Base-by-base conservation (phyloP, 2,888 invertebrate genomes). In the Drosophila peninsularis region DNA sequence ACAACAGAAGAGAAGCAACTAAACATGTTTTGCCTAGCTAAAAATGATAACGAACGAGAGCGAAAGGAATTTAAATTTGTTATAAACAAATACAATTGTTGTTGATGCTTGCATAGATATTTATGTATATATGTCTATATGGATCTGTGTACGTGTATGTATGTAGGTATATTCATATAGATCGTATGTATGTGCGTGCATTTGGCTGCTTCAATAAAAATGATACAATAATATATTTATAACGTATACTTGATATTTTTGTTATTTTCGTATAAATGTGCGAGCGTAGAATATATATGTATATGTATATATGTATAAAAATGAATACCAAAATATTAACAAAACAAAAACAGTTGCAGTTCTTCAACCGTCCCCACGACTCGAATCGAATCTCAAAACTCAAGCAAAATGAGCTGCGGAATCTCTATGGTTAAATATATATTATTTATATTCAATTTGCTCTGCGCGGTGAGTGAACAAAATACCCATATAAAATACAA, bases 371-470 rank as follows among this genome's bases (percentile, higher is more conserved):
- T 58, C 42, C 54, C 34, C 60, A 66, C 50, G 21, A 1, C 17
- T 39, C 39, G 17, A 30, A 34, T 34, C 70, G 77, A 3, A 39
- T 80, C 75, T 70, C 70, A 72, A 72, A 47, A 34, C 56, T 27
- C 55, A 17, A 61, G 37, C 93, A 94, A 93, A 91, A 95, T 95
- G 95, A 94, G 94, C 93, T 95, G 95, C 93, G 96, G 95, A 92
- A 95, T 95, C 93, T 95, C 95, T 92, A 95, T 96, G 93, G 94
- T 96, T 91, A 97, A 97, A 94, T 96, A 96, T 93, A 94, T 96
- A 88, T 94, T 97, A 89, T 97, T 96, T 93, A 94, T 96, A 92
- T 96, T 96, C 93, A 96, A 96, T 92, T 92, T 96, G 86, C 90
- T 96, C 70, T 96, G 96, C 89, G 95, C 95, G 94, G 96, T 96